A percentile compares a stretch with the other conserved stretches of the same genome.
phyloP scores from a whole-genome alignment of 2,888 invertebrate species.

The Theretra japonica region DNA sequence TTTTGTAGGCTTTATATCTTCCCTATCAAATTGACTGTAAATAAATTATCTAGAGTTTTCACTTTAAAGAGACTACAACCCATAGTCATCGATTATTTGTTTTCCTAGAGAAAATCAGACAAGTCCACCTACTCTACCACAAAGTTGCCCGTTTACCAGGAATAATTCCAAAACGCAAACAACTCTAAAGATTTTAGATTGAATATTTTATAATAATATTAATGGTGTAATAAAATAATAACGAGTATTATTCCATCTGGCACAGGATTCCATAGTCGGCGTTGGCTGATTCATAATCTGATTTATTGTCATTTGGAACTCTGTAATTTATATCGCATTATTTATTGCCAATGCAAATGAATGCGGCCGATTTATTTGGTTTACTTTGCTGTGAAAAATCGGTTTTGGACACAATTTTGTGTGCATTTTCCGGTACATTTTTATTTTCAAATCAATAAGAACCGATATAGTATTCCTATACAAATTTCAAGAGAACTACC shows the following conservation, averaged over 20 bases:
- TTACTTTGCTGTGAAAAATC: constrained; percentile 13
- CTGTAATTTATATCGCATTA: constrained; percentile 29
- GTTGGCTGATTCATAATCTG: constrained; percentile 28
- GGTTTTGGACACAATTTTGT: not conserved
- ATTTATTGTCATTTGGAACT: constrained; percentile 28
- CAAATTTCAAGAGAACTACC: no score
- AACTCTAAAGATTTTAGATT: constrained; percentile 17
- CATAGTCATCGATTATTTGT: no score
- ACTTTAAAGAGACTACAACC: no score
- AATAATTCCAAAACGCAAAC: constrained; percentile 4
- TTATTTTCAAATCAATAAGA: not conserved
- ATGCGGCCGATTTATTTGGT: constrained; percentile 10
- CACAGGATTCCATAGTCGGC: constrained; percentile 14
- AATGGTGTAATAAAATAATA: constrained; percentile 20
- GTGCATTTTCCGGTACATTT: not conserved
- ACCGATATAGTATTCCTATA: not conserved
- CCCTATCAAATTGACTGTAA: no score
- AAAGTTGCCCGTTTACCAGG: not conserved
- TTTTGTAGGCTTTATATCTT: no score
- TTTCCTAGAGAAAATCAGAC: no score
- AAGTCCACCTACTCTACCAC: not conserved
- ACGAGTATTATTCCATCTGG: constrained; percentile 24
- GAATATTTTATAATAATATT: constrained; percentile 21
- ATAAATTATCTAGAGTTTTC: no score
- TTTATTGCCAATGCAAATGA: constrained; percentile 29